Base-by-base conservation (phyloP, 1,140 invertebrate genomes). In the Mactra quadrangularis region DNA sequence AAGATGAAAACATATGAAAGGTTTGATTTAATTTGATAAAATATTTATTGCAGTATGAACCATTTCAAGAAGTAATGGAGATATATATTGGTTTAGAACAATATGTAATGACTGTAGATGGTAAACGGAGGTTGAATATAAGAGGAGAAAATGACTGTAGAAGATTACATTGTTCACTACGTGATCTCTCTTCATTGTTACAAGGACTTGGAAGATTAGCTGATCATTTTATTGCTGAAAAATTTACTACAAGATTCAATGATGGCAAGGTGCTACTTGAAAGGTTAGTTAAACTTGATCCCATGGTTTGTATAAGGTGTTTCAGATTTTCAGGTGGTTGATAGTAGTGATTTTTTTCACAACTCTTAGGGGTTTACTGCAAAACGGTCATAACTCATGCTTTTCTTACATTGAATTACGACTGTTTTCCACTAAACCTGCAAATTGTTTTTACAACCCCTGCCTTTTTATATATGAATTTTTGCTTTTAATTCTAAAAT, bases 151-250 rank as follows among this genome's bases (percentile, higher is more conserved):
- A 93, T 85, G 94, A 94, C 81, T 93, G 92, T 85, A 89, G 92
- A 13, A 87, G 93, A n/a, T 87, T 95, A 0, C 95, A 95, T 84
- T 94, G 93, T 85, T 93, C 94, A 76, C 89, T 95, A 68, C 90
- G 95, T 78, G 95, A 96, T 88, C 92, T 95, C 11, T 94, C 95
- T 0, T 95, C 95, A 0, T 91, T 94, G 2, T 93, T 95, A n/a
- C 95, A 95, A 89, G 94, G 94, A 29, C 86, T 95, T 17, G 95
- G 95, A 0, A 91, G 95, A 68, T 89, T 96, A 50, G 94, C 94
- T 59, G 93, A 94, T 47, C 94, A 94, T 83, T 95, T 95, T 85
- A 93, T 94, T 17, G 94, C 94, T 84, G 92, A 93, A 81, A 86
- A 89, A 27, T 94, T 94, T 85, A 68, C 84, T 6, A 85, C 89